These are phyloP conservation scores for Trididemnum nubilum DNA, from an alignment of 23 tunicate species.

Conservation along the genomic window DNA sequence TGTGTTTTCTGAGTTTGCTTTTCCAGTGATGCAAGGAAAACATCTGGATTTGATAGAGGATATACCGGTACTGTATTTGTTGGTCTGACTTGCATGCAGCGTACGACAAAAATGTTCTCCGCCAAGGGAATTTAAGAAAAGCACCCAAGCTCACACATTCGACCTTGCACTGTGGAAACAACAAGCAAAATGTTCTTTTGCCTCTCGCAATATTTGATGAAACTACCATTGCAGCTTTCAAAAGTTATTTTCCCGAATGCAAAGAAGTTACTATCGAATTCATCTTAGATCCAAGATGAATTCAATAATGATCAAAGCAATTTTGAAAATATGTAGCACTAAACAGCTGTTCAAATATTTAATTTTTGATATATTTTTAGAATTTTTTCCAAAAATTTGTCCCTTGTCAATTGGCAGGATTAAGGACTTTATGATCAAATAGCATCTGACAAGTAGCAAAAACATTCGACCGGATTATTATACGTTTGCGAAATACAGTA, in stretches of 20 bases:
- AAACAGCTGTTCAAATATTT: too few species aligned
- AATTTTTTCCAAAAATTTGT: too few species aligned
- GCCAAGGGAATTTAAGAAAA: conserved; percentile 2
- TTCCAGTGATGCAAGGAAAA: too few species aligned
- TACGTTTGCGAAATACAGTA: too few species aligned
- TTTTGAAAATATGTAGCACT: too few species aligned
- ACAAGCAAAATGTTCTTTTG: conserved; percentile 14
- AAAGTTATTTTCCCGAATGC: conserved; percentile 19
- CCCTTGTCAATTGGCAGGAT: too few species aligned
- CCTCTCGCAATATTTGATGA: conserved; percentile 4
- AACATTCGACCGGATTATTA: too few species aligned
- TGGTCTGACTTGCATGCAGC: background rate
- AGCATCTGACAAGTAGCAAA: too few species aligned
- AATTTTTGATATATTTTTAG: too few species aligned
- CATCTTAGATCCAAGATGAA: background rate
- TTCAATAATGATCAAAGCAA: too few species aligned
- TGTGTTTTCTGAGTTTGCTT: conserved; percentile 13
- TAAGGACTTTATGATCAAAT: too few species aligned
- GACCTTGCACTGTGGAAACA: conserved; percentile 7
- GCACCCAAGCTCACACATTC: conserved; percentile 11
- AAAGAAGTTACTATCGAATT: background rate
- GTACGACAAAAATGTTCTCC: background rate
- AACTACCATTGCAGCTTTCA: conserved; percentile 20
- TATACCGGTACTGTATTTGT: too few species aligned
- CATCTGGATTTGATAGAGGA: background rate